A percentile compares a stretch with the other conserved stretches of the same genome.
phyloP scores from a whole-genome alignment of 2,797 vertebrate genomes.

The Knipowitschia caucasica region DNA sequence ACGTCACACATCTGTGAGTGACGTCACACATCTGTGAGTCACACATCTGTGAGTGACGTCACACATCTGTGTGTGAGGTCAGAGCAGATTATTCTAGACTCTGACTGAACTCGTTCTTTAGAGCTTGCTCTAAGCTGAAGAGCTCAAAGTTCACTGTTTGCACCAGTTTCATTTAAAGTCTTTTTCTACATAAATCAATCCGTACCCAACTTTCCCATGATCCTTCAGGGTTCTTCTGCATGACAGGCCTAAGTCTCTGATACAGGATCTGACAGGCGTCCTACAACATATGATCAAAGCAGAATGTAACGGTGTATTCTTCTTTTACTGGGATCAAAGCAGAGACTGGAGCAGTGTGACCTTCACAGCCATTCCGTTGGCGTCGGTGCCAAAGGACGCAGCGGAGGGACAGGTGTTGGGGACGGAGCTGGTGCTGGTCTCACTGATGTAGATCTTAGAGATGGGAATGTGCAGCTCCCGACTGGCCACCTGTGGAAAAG shows the following conservation, averaged over 20 bases:
- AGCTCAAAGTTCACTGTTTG: too few species aligned
- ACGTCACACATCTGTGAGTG: too few species aligned
- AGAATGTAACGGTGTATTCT: neutral
- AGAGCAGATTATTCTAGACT: too few species aligned
- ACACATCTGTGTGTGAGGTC: too few species aligned
- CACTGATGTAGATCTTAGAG: conserved; percentile 82
- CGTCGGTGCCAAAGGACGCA: conserved; percentile 83
- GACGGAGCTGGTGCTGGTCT: conserved; percentile 82
- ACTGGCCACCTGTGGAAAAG: conserved; percentile 80
- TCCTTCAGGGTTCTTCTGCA: conserved; percentile 77
- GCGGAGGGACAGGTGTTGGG: conserved; percentile 81
- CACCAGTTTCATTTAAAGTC: too few species aligned
- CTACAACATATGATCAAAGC: conserved; percentile 51
- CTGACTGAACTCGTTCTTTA: too few species aligned
- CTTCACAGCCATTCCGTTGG: conserved; percentile 89
- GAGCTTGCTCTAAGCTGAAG: too few species aligned
- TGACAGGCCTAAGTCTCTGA: conserved; percentile 82
- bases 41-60: too few species aligned
- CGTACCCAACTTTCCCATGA: conserved; percentile 88
- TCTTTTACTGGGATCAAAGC: neutral
- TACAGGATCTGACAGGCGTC: conserved; percentile 84
- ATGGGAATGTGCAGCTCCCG: conserved; percentile 82
- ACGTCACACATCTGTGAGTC: too few species aligned
- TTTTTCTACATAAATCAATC: too few species aligned
- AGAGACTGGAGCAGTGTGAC: conserved; percentile 46